Conservation (phyloP, 2,113 vertebrate species). For the Meriones unguiculatus region DNA sequence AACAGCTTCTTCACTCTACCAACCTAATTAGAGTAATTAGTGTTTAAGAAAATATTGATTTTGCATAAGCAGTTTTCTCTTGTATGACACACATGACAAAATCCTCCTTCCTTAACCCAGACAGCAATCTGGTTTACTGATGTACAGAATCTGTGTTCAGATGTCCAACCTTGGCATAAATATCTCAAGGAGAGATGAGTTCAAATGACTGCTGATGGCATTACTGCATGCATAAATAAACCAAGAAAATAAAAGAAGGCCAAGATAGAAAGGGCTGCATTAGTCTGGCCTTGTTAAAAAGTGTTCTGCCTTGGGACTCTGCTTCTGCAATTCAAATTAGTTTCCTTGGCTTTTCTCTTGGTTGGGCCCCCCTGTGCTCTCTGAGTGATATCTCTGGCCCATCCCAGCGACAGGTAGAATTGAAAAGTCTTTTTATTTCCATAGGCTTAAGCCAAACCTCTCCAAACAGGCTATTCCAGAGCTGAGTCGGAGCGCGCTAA, state of each 20-base stretch:
- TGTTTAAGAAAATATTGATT: slow-evolving; percentile 88
- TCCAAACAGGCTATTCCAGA: slow-evolving; percentile 66
- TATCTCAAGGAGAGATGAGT: slow-evolving; percentile 64
- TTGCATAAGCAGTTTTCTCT: slow-evolving; percentile 82
- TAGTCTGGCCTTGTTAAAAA: slow-evolving; percentile 37
- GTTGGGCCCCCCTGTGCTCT: slow-evolving; percentile 27
- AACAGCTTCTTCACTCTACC: slow-evolving; percentile 72
- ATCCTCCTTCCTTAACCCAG: slow-evolving; percentile 77
- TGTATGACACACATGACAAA: slow-evolving; percentile 77
- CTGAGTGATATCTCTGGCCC: slow-evolving; percentile 46
- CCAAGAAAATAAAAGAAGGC: slow-evolving; percentile 40
- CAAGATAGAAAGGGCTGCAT: slow-evolving; percentile 11
- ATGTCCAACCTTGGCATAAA: slow-evolving; percentile 39
- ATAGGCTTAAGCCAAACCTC: slow-evolving; percentile 68
- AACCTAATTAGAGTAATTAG: slow-evolving; percentile 86
- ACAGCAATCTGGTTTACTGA: slow-evolving; percentile 72
- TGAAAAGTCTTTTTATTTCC: slow-evolving; percentile 77
- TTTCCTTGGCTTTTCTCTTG: slow-evolving; percentile 61
- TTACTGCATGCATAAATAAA: slow-evolving; percentile 74
- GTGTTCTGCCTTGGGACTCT: background rate
- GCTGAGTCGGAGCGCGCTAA: slow-evolving; percentile 37
- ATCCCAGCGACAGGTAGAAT: slow-evolving; percentile 61
- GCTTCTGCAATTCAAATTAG: slow-evolving; percentile 53
- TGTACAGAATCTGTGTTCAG: slow-evolving; percentile 55
- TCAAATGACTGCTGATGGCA: slow-evolving; percentile 58